These are phyloP conservation scores for Mormyrus proboscirostris DNA, from an alignment of 2,797 vertebrate species.

Conservation along the genomic window DNA sequence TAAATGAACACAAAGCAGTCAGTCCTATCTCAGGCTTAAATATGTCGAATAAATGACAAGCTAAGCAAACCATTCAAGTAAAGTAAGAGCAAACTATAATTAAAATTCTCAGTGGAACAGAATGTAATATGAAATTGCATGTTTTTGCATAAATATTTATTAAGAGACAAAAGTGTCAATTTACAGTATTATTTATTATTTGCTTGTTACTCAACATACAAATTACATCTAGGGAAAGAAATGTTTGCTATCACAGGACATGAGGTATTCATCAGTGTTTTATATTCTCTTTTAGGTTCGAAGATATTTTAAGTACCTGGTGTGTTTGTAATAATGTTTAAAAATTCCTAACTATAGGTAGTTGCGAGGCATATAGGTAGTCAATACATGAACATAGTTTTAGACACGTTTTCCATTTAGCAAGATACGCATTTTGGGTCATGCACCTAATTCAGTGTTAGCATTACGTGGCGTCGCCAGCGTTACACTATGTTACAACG, in stretches of 20 bases:
- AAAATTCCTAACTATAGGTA: slow-evolving; percentile 51
- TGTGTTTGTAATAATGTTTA: slow-evolving; percentile 3
- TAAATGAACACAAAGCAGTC: background rate
- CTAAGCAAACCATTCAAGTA: background rate
- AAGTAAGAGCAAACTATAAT: background rate
- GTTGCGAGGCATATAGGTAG: slow-evolving; percentile 63
- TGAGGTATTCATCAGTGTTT: slow-evolving; percentile 77
- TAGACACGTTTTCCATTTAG: slow-evolving; percentile 33
- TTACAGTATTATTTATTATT: slow-evolving; percentile 59
- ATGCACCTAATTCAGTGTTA: slow-evolving; percentile 36
- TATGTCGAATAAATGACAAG: background rate
- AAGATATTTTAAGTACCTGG: slow-evolving; percentile 37
- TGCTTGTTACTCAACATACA: slow-evolving; percentile 74
- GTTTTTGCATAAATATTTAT: slow-evolving; percentile 39
- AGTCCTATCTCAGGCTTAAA: background rate
- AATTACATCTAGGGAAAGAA: slow-evolving; percentile 72
- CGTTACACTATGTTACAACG: slow-evolving; percentile 36
- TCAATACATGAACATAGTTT: slow-evolving; percentile 45
- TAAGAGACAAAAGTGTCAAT: background rate
- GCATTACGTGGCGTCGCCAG: slow-evolving; percentile 34
- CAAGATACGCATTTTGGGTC: slow-evolving; percentile 41
- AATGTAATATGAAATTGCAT: slow-evolving; percentile 4
- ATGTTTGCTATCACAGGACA: slow-evolving; percentile 78
- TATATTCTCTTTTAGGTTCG: slow-evolving; percentile 52
- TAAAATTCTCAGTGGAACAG: background rate